phyloP scores from a whole-genome alignment of 1,140 invertebrate genomes.

The Sitophilus oryzae region DNA sequence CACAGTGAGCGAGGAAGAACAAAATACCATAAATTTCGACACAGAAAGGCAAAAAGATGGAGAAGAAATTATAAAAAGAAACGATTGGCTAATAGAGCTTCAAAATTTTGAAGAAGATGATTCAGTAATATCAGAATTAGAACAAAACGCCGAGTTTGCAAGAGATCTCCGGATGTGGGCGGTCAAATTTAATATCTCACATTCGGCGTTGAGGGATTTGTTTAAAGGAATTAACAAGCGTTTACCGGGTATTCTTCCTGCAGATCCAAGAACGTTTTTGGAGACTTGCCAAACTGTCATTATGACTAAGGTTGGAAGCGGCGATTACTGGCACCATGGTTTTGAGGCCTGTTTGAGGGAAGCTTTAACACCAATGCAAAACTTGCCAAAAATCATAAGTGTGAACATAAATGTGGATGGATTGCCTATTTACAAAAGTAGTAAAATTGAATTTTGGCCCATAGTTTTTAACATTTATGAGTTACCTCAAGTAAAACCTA shows the following conservation, averaged over 20 bases:
- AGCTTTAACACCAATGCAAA: neutral
- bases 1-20: too few species aligned
- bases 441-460: slow-evolving; percentile 33
- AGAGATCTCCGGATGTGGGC: slow-evolving; percentile 13
- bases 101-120: slow-evolving; percentile 1
- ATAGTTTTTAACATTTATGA: slow-evolving; percentile 28
- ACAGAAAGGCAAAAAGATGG: too few species aligned
- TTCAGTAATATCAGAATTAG: slow-evolving; percentile 1
- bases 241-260: slow-evolving; percentile 15
- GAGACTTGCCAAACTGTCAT: slow-evolving; percentile 10
- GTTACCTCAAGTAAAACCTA: slow-evolving; percentile 13
- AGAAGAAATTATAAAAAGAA: too few species aligned
- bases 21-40: too few species aligned
- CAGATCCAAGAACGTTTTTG: slow-evolving; percentile 22
- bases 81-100: too few species aligned
- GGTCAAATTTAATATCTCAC: slow-evolving; percentile 15
- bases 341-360: too few species aligned
- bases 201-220: slow-evolving; percentile 14
- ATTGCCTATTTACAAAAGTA: slow-evolving; percentile 27
- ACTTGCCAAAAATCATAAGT: slow-evolving; percentile 3
- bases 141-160: slow-evolving; percentile 4
- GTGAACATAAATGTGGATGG: slow-evolving; percentile 19
- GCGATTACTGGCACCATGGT: slow-evolving; percentile 21
- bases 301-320: slow-evolving; percentile 17
- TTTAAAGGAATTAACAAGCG: slow-evolving; percentile 17